Percentiles rank a stretch among this genome's conserved stretches.
Evolutionary conservation across 2,113 vertebrate genomes (phyloP).

Genomic region (Pteropus alecto): DNA sequence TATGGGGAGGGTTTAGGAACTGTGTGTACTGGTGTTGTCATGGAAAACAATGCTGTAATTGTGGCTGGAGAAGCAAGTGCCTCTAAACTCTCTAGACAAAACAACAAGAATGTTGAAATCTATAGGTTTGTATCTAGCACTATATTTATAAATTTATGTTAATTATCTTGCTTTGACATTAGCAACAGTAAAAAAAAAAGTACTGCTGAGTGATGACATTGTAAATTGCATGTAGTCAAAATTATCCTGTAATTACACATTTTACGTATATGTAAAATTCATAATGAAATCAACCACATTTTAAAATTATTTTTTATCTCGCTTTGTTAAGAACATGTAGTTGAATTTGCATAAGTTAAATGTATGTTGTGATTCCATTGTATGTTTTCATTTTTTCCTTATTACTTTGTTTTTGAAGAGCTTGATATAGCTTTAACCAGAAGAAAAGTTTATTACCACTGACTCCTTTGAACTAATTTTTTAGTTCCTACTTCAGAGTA

Average conservation of each 20-base stretch:
- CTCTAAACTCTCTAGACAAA: conserved; percentile 90
- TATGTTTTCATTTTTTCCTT: background rate
- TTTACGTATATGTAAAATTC: background rate
- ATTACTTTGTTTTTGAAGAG: background rate
- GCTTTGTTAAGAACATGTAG: background rate
- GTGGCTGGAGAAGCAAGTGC: conserved; percentile 93
- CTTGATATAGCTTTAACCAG: background rate
- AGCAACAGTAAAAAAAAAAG: background rate
- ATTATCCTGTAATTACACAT: background rate
- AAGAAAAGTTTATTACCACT: background rate
- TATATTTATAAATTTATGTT: background rate
- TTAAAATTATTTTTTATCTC: conserved; percentile 5
- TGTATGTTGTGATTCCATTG: background rate
- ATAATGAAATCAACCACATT: background rate
- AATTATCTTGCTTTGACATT: background rate
- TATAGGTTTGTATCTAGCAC: conserved; percentile 89
- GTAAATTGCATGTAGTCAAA: background rate
- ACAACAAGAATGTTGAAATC: conserved; percentile 90
- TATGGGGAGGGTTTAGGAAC: conserved; percentile 93
- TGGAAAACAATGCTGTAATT: conserved; percentile 91
- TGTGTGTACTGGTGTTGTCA: conserved; percentile 92
- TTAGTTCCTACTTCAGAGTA: background rate
- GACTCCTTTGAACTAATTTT: background rate
- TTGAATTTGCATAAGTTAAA: background rate
- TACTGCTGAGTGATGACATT: background rate